phyloP scores from a whole-genome alignment of 2,888 invertebrate genomes.

The Hydroisotoma schaefferi region DNA sequence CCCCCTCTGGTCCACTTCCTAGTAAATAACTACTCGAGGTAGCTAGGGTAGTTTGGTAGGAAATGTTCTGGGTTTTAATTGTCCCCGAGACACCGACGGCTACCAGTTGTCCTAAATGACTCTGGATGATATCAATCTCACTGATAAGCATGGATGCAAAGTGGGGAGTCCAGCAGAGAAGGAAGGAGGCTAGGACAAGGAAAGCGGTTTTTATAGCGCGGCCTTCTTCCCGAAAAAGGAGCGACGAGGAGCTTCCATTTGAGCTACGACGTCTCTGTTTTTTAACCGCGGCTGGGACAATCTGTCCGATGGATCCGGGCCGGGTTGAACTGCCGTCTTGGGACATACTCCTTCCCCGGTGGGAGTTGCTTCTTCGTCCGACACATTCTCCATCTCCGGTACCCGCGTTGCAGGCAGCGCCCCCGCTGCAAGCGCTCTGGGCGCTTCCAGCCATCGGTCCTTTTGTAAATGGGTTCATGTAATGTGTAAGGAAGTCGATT shows the following conservation, averaged over 20 bases:
- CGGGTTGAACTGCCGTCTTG: not conserved
- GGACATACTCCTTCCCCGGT: not conserved
- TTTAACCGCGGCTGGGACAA: slow-evolving; percentile 39
- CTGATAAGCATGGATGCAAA: slow-evolving; percentile 50
- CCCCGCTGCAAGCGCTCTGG: not conserved
- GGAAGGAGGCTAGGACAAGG: slow-evolving; percentile 56
- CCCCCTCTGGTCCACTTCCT: slow-evolving; percentile 1
- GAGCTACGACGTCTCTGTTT: slow-evolving; percentile 52
- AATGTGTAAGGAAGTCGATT: slow-evolving; percentile 48
- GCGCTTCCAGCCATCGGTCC: slow-evolving; percentile 45
- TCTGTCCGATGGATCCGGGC: slow-evolving; percentile 24
- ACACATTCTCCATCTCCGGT: too few relatives aligned
- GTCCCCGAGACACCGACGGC: not conserved
- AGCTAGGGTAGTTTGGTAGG: not conserved
- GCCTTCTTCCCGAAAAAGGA: slow-evolving; percentile 56
- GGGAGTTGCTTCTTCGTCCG: slow-evolving; percentile 4
- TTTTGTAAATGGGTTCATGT: slow-evolving; percentile 48
- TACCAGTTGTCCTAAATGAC: slow-evolving; percentile 20
- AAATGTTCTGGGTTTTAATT: not conserved
- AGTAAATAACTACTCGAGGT: slow-evolving; percentile 9
- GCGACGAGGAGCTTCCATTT: slow-evolving; percentile 53
- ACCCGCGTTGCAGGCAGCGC: too few relatives aligned
- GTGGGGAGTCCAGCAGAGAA: slow-evolving; percentile 57
- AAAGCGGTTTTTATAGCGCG: slow-evolving; percentile 57
- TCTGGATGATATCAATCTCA: slow-evolving; percentile 42